Base-by-base conservation (phyloP, 2,888 invertebrate genomes). In the Pyrrhia umbra region DNA sequence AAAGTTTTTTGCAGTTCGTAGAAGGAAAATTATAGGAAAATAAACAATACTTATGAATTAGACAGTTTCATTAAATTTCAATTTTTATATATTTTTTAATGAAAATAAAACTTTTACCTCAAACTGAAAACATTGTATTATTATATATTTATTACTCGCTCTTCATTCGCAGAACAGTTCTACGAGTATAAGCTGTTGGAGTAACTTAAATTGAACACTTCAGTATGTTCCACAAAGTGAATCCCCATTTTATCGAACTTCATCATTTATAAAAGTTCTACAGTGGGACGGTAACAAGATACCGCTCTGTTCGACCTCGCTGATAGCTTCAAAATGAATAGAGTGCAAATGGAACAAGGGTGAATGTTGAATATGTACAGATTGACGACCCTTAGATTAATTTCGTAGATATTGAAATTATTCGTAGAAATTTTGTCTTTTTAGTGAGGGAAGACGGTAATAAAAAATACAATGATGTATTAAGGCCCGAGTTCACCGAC, bases 251-350 rank as follows among this genome's bases (percentile, higher is more conserved):
- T 57, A 30, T 65, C 45, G 30, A 45, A 49, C 40, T 16, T 27
- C 39, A 55, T 65, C 39, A 16, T 9, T 59, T 50, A 59, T 45
- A 40, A 51, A 60, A 55, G 39, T 56, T 58, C 21, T 9, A 15
- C 15, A 25, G n/a, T 47, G 15, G 52, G 57, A 46, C 51, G 30
- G 63, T 63, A 51, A 64, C 63, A 42, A 47, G 63, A 58, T 52
- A 58, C 37, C 27, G 15, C 20, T 16, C 39, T 21, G 37, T 51
- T 46, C 8, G 47, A 52, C n/a, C 13, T 37, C 50, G 50, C 15
- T 16, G 20, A 50, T 45, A 45, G 56, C 40, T 56, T 56, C 9
- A 34, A 46, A 49, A 43, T 42, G 16, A 30, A 39, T 34, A 23
- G 37, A 23, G 18, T 5, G 54, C 18, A 47, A 42, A 56, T 62